Evolutionary conservation across 1,140 invertebrate species (phyloP).

Genomic region (Drosophila miranda): DNA sequence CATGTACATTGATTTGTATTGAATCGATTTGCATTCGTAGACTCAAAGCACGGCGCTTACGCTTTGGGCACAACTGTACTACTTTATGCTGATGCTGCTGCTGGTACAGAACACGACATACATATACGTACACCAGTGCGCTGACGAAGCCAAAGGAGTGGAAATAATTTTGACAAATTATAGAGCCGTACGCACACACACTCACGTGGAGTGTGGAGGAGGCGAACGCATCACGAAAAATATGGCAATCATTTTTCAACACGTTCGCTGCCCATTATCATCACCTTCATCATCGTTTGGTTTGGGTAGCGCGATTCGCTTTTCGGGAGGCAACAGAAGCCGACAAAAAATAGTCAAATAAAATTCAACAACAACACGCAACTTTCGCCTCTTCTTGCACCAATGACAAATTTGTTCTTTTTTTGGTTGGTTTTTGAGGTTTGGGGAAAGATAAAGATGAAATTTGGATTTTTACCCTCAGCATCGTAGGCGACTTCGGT

Average conservation of each 20-base stretch:
- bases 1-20: background rate
- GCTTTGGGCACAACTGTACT: slow-evolving; percentile 40
- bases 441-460: slow-evolving; percentile 28
- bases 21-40: slow-evolving; percentile 34
- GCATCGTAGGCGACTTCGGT: slow-evolving; percentile 87
- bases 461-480: slow-evolving; percentile 85
- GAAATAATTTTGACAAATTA: slow-evolving; percentile 66
- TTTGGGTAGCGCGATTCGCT: slow-evolving; percentile 15
- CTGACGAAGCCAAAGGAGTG: slow-evolving; percentile 57
- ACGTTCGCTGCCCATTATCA: slow-evolving; percentile 27
- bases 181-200: slow-evolving; percentile 31
- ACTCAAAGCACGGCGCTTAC: slow-evolving; percentile 65
- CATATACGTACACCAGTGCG: slow-evolving; percentile 32
- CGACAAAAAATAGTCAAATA: slow-evolving; percentile 42
- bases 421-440: slow-evolving; percentile 6
- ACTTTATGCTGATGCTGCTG: slow-evolving; percentile 24
- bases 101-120: slow-evolving; percentile 47
- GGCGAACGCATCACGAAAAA: slow-evolving; percentile 61
- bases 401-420: slow-evolving; percentile 35
- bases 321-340: slow-evolving; percentile 46
- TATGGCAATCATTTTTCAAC: slow-evolving; percentile 71
- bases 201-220: slow-evolving; percentile 10
- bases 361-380: slow-evolving; percentile 63
- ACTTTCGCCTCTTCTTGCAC: slow-evolving; percentile 65
- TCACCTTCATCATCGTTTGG: slow-evolving; percentile 33